Conservation (phyloP, 92 coral and sea anemone species). For the Metridium senile region DNA sequence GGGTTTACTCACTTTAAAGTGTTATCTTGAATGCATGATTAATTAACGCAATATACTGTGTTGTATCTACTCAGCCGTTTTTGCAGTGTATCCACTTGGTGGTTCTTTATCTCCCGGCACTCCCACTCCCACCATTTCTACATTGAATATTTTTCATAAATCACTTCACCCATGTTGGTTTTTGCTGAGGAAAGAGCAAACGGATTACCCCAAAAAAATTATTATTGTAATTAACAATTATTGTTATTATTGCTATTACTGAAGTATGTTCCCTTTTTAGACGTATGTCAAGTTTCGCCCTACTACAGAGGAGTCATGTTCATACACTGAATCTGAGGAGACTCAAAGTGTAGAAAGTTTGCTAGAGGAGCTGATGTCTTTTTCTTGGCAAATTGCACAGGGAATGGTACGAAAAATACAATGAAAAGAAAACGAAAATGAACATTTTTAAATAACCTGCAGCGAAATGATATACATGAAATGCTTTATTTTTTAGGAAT, state of each 20-base stretch:
- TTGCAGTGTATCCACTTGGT: too few species aligned
- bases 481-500: background rate
- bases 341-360: background rate
- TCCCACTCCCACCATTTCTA: too few species aligned
- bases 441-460: background rate
- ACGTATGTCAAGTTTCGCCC: background rate
- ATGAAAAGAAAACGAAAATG: background rate
- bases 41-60: too few species aligned
- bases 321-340: background rate
- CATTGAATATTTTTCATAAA: too few species aligned
- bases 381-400: conserved; percentile 13
- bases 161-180: too few species aligned
- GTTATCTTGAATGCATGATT: too few species aligned
- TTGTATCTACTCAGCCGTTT: too few species aligned
- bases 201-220: background rate
- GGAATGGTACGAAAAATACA: conserved; percentile 7
- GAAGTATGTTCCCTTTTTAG: background rate
- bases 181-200: background rate
- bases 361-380: background rate
- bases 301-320: background rate
- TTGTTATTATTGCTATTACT: background rate
- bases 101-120: too few species aligned
- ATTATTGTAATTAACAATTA: background rate
- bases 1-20: too few species aligned
- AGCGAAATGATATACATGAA: background rate